Evolutionary conservation across 2,797 vertebrate genomes (phyloP).

Genomic region (Muraenolepis orangiensis): DNA sequence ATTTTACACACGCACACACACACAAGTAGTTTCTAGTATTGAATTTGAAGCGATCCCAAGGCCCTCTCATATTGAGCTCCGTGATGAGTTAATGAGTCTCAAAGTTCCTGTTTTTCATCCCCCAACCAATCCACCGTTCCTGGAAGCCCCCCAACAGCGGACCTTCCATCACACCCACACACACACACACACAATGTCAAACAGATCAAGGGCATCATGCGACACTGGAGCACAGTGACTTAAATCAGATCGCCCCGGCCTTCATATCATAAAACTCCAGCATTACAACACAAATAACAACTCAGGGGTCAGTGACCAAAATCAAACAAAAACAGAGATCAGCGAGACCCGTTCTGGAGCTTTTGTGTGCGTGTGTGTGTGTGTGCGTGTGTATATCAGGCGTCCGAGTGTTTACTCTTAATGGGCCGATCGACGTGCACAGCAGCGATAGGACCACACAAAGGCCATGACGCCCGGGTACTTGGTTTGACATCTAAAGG

Average conservation of each 20-base stretch:
- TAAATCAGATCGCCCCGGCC: conserved; percentile 42
- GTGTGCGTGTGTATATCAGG: conserved; percentile 34
- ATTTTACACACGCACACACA: conserved; percentile 40
- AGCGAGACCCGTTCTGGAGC: conserved; percentile 52
- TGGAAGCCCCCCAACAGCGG: conserved; percentile 22
- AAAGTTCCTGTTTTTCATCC: conserved; percentile 46
- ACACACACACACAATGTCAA: conserved; percentile 32
- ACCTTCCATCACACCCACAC: background rate
- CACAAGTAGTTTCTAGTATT: conserved; percentile 27
- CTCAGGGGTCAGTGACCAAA: conserved; percentile 26
- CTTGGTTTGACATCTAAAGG: background rate
- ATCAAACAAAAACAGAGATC: conserved; percentile 52
- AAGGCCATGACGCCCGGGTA: conserved; percentile 45
- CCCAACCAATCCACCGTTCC: background rate
- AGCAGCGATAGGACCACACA: conserved; percentile 56
- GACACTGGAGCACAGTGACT: conserved; percentile 49
- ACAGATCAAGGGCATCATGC: conserved; percentile 44
- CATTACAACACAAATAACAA: conserved; percentile 57
- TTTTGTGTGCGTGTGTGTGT: conserved; percentile 28
- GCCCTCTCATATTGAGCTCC: conserved; percentile 35
- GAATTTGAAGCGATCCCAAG: conserved; percentile 15
- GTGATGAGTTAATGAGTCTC: conserved; percentile 34
- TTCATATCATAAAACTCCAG: conserved; percentile 41
- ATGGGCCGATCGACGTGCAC: conserved; percentile 51
- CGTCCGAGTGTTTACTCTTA: conserved; percentile 48